Percentiles rank a stretch among this genome's conserved stretches.
phyloP scores from a whole-genome alignment of 2,113 vertebrate species.

The Varanus salvator region DNA sequence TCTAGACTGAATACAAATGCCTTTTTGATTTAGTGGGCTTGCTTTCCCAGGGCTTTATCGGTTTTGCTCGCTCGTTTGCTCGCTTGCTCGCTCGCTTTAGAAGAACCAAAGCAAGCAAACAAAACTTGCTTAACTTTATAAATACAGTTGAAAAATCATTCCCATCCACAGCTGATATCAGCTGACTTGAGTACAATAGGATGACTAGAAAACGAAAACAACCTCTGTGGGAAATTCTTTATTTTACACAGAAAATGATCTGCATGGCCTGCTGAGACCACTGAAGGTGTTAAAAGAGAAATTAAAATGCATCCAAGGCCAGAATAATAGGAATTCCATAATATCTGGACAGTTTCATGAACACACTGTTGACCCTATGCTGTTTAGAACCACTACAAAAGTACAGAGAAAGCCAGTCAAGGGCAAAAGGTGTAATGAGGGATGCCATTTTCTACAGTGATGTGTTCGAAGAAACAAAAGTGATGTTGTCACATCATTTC shows the following conservation, averaged over 20 bases:
- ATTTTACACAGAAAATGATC: background rate
- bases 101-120: background rate
- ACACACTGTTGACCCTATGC: background rate
- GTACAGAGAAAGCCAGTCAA: background rate
- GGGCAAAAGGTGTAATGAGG: background rate
- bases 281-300: background rate
- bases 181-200: background rate
- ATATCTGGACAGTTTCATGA: constrained; percentile 22
- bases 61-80: background rate
- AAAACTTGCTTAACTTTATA: too few relatives aligned
- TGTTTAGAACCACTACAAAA: background rate
- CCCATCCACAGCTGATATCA: background rate
- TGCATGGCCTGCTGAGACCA: background rate
- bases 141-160: background rate
- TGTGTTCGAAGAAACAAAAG: background rate
- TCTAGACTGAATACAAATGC: too few relatives aligned
- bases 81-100: background rate
- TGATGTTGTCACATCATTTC: background rate
- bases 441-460: background rate
- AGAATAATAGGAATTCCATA: constrained; percentile 15
- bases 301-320: background rate
- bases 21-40: background rate
- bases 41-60: background rate
- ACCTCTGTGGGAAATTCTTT: background rate
- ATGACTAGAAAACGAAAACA: background rate